phyloP scores from a whole-genome alignment of 2,888 invertebrate species.

The Melieria picta region DNA sequence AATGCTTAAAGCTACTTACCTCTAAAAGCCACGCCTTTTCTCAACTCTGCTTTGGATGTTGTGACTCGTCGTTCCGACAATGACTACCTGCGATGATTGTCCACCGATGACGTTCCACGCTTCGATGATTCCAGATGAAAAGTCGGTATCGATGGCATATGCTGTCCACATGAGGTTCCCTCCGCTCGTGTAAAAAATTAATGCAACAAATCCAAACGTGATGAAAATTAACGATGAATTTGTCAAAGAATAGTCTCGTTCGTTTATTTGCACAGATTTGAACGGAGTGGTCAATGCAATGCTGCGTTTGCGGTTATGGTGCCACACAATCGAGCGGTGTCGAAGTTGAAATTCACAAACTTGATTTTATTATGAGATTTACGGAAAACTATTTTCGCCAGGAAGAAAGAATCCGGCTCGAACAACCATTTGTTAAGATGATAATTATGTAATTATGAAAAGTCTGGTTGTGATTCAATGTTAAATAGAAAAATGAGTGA shows the following conservation, averaged over 20 bases:
- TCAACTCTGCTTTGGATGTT: neutral
- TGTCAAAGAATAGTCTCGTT: no score
- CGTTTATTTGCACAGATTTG: no score
- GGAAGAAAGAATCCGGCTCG: neutral
- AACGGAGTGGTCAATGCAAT: neutral
- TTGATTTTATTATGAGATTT: neutral
- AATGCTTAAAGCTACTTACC: slow-evolving; percentile 19
- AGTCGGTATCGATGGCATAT: no score
- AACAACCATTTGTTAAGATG: neutral
- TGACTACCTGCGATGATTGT: neutral
- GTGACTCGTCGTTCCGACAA: neutral
- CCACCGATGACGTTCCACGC: no score
- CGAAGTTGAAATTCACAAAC: neutral
- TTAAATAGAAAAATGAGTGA: no score
- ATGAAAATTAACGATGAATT: no score
- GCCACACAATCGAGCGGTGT: slow-evolving; percentile 23
- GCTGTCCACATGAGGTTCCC: no score
- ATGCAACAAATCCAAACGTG: no score
- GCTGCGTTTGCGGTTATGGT: neutral
- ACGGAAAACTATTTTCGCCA: neutral
- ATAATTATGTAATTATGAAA: neutral
- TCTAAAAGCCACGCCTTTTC: slow-evolving; percentile 7
- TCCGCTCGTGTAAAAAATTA: no score
- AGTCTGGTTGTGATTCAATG: neutral
- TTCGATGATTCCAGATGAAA: no score